Base-by-base conservation (phyloP, 2,113 vertebrate genomes). In the Charadrius vociferus region DNA sequence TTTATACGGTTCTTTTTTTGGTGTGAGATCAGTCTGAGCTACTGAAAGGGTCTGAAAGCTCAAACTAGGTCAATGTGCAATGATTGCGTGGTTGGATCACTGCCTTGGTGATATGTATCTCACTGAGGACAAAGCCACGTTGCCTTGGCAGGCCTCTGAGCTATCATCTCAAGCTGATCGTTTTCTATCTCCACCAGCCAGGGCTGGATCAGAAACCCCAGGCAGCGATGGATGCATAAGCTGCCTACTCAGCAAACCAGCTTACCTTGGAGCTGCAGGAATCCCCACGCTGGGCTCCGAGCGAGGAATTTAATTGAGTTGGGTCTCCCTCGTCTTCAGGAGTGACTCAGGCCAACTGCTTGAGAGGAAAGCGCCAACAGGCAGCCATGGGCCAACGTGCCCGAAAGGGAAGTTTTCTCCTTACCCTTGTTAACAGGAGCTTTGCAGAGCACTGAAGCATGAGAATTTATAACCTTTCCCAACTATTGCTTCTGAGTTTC, bases 361-460 rank as follows among this genome's bases (percentile, higher is more conserved):
- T 26, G 61, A 81, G 88, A 84, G 61, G 49, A 20, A 67, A 16
- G 77, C 21, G 16, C 0, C 0, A 94, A 59, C 36, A 55, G 34
- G 41, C 90, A 78, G 81, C 86, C 71, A 7, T 1, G 56, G 62
- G 36, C 73, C 67, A 47, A 1, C 0, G 0, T 63, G 65, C 55
- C 65, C 27, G 1, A n/a, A 19, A 81, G 86, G 75, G 80, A 86
- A 92, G 55, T 47, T 22, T 36, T 56, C 74, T 85, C 93, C 78
- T 85, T 56, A 30, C 19, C 36, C 22, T 12, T 56, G 78, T 23
- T 89, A 66, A 47, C 6, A 20, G 61, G 73, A 94, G 89, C 81
- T 94, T 84, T 74, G 73, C 88, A 91, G 84, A 81, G 93, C 84
- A 41, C 43, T 68, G 95, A 86, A 96, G 90, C 81, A 11, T 68